Evolutionary conservation across 2,113 vertebrate genomes (phyloP), one percentile per base, ranked within the genome.

Genomic region (Hippocampus zosterae): DNA sequence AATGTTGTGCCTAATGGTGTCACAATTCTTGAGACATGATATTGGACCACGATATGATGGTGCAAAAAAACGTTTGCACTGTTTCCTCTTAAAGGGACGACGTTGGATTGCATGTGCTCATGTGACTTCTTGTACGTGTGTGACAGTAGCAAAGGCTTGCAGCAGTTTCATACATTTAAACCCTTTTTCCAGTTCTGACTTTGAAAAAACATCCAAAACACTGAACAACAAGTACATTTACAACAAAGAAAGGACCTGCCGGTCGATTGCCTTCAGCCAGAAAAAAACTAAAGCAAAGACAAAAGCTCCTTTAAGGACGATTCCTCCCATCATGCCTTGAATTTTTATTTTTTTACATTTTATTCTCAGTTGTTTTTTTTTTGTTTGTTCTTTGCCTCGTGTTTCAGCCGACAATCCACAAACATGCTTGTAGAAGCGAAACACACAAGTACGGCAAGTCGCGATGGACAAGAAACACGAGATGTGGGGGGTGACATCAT

Each of bases 381-480:
- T 75, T 27, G 25, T 71, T 48, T 23, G 64, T 50, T 50, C 59
- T 59, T 57, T 61, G 46, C 44, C 68, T 46, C 59, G 55, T 69
- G 40, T 48, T 29, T 56, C 68, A 81, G 79, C 73, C 67, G 79
- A 80, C 50, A 57, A 53, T 73, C 77, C 74, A 64, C 65, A 23
- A 83, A 83, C 87, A 87, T 85, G 81, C 85, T 84, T 76, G 80
- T 80, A 71, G 60, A 57, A 69, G 86, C 86, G 78, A 82, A 76
- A 87, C 83, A 87, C 76, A 73, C 84, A 85, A 80, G 83, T 81
- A 90, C 83, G 85, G 84, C 75, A 79, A 86, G 80, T 68, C 72
- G 78, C 81, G 80, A 88, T 73, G 69, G 80, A 86, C 83, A 15
- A 84, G 65, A 80, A 59, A 86, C 79, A 84, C 9, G 62, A 41